Conservation (phyloP, 1,140 invertebrate genomes). For the Ostrea edulis region DNA sequence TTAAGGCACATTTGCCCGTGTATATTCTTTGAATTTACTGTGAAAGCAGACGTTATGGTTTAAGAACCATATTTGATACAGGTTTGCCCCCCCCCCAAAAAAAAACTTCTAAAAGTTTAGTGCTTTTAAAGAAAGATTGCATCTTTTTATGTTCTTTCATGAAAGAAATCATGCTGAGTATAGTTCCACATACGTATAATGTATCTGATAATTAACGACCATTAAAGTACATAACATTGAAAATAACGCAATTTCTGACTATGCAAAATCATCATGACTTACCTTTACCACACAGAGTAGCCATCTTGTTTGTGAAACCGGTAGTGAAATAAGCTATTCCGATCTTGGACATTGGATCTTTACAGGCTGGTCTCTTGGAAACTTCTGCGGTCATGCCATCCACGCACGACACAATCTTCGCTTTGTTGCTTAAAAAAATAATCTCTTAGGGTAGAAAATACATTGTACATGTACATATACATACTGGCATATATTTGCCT, state of each 20-base stretch:
- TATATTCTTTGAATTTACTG: too few relatives aligned
- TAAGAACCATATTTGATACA: too few relatives aligned
- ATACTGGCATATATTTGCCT: neutral
- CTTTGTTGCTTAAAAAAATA: neutral
- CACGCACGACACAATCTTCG: neutral
- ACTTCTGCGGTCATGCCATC: neutral
- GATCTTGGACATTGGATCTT: neutral
- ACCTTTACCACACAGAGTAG: neutral
- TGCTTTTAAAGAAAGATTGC: too few relatives aligned
- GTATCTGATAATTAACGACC: too few relatives aligned
- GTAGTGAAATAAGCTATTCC: neutral
- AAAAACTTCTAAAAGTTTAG: neutral
- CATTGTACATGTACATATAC: too few relatives aligned
- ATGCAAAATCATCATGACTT: neutral
- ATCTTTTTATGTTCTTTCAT: too few relatives aligned
- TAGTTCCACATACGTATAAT: neutral
- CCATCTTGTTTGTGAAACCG: neutral
- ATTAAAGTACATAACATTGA: too few relatives aligned
- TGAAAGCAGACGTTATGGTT: too few relatives aligned
- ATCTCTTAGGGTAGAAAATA: neutral
- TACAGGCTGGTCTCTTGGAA: neutral
- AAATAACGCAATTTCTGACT: too few relatives aligned
- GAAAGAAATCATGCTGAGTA: neutral
- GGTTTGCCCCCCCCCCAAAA: neutral
- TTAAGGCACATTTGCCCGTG: neutral